Evolutionary conservation across 2,888 invertebrate species (phyloP), one percentile per base, ranked within the genome.

Genomic region (Nyleta sp.): DNA sequence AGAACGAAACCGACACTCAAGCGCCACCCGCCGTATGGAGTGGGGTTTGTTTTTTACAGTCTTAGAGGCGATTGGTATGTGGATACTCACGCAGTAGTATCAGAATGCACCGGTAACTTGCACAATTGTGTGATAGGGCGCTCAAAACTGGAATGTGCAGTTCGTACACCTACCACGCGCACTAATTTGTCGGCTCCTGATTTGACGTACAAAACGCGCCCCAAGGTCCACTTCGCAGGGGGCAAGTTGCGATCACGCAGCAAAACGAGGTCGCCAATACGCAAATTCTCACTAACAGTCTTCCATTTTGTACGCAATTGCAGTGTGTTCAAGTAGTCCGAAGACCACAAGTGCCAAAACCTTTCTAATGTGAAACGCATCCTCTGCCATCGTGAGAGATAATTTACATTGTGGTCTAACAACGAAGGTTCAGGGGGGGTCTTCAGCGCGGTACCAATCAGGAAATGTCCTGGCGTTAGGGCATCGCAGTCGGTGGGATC

Each of bases 241-340:
- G 53, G 53, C n/a, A 18, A 10, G 13, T 53, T 53, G 5, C 24
- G 13, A 35, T 53, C 38, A 8, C 53, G 53, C 11, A 53, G 11
- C 20, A 33, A 18, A 15, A 53, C 38, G 7, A 53, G 17, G 17
- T 53, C 53, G 20, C 33, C 38, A 6, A 53, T 35, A 10, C 5
- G 8, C 24, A 53, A 15, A n/a, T 53, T 18, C 3, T 15, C 7
- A 3, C 20, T 1, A 7, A 18, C 35, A 8, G 35, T 20, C 0
- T 15, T 33, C 84, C 84, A 84, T 48, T 84, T 82, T 0, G 55
- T n/a, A 2, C 83, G 48, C 35, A 80, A 76, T 52, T 84, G 84
- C 1, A 85, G 72, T 5, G 64, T 31, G 7, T 78, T 62, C 2
- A 85, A 46, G 20, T 84, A 85, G 17, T 84, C 85, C 3, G 13